Conservation (phyloP, 2,113 vertebrate genomes). For the Bubo scandiacus region DNA sequence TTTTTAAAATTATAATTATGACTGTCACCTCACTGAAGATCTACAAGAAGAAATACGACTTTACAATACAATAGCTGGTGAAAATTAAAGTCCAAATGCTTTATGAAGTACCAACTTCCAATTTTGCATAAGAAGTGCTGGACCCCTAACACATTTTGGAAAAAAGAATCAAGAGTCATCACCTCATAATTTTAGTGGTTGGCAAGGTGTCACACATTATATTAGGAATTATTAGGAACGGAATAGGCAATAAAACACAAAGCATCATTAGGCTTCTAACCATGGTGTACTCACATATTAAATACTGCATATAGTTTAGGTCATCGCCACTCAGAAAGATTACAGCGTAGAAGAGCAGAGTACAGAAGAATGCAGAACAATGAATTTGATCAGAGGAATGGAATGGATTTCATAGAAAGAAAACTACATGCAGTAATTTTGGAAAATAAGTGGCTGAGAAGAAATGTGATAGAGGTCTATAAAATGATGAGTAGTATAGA, state of each 20-base stretch:
- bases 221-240: background rate
- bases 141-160: background rate
- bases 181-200: background rate
- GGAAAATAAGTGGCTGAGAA: slow-evolving; percentile 15
- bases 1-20: background rate
- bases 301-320: background rate
- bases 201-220: background rate
- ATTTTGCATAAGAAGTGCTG: background rate
- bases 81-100: background rate
- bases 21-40: background rate
- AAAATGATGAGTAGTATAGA: slow-evolving; percentile 1
- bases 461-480: slow-evolving; percentile 39
- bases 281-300: background rate
- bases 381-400: background rate
- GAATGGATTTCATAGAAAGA: background rate
- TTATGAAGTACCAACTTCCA: background rate
- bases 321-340: background rate
- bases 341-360: background rate
- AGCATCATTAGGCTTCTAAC: background rate
- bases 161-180: background rate
- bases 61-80: background rate
- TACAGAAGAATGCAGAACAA: background rate
- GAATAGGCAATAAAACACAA: background rate
- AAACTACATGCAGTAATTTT: background rate
- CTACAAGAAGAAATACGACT: background rate